A percentile compares a stretch with the other conserved stretches of the same genome.
Conservation (phyloP, 2,113 vertebrate genomes). For the Heterochromis multidens region DNA sequence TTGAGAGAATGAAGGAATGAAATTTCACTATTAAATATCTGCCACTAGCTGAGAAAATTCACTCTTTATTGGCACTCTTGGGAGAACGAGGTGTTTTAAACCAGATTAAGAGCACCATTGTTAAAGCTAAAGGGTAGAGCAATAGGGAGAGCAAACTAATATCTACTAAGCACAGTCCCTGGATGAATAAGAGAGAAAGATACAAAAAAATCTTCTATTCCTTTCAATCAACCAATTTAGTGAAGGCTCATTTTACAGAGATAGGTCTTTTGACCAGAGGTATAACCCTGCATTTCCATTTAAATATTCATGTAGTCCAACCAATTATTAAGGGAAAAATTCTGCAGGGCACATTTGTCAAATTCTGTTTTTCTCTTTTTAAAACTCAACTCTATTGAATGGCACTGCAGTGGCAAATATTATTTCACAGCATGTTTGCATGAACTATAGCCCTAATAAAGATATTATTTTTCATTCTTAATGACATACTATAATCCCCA, state of each 20-base stretch:
- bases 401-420: neutral
- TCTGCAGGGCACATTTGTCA: slow-evolving; percentile 32
- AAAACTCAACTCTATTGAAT: neutral
- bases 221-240: slow-evolving; percentile 47
- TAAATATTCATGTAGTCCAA: slow-evolving; percentile 45
- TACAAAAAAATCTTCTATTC: neutral
- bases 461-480: neutral
- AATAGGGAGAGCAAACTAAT: slow-evolving; percentile 20
- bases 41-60: slow-evolving; percentile 24
- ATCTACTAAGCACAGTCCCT: slow-evolving; percentile 26
- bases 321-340: slow-evolving; percentile 24
- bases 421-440: slow-evolving; percentile 7
- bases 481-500: neutral
- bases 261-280: slow-evolving; percentile 42
- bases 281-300: slow-evolving; percentile 12
- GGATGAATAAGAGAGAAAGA: neutral
- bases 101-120: slow-evolving; percentile 17
- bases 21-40: slow-evolving; percentile 37
- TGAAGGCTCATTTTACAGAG: slow-evolving; percentile 15
- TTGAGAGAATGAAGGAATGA: slow-evolving; percentile 55
- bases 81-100: slow-evolving; percentile 32
- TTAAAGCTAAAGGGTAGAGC: slow-evolving; percentile 29
- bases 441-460: neutral
- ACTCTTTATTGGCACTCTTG: slow-evolving; percentile 38
- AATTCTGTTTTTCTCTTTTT: slow-evolving; percentile 30